Evolutionary conservation across 2,113 vertebrate genomes (phyloP).

Genomic region (Corapipo altera): DNA sequence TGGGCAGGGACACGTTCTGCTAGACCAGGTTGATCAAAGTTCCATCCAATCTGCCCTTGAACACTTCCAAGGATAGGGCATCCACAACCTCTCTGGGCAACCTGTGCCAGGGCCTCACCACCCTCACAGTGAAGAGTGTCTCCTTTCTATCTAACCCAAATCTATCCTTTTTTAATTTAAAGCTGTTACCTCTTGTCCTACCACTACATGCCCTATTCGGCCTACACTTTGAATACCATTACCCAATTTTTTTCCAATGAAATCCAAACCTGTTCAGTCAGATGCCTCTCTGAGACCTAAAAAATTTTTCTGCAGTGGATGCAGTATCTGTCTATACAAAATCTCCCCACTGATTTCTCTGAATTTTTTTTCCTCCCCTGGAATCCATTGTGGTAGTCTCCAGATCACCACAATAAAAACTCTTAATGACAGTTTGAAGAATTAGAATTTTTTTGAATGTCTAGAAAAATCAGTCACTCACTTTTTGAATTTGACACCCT

Average conservation of each 20-base stretch:
- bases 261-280: background rate
- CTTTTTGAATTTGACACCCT: background rate
- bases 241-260: background rate
- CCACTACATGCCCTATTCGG: background rate
- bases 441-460: background rate
- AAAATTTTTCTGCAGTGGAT: background rate
- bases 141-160: background rate
- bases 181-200: background rate
- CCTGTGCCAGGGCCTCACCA: background rate
- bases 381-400: background rate
- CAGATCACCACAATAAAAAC: background rate
- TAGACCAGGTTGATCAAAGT: background rate
- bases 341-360: background rate
- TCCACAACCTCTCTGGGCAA: background rate
- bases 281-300: background rate
- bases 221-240: background rate
- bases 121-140: background rate
- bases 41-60: background rate
- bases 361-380: background rate
- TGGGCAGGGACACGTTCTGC: background rate
- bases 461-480: background rate
- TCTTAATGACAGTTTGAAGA: background rate
- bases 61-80: background rate
- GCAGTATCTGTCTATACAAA: background rate
- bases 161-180: background rate